phyloP scores from a whole-genome alignment of 2,888 invertebrate genomes.

The Harpalus rubripes region DNA sequence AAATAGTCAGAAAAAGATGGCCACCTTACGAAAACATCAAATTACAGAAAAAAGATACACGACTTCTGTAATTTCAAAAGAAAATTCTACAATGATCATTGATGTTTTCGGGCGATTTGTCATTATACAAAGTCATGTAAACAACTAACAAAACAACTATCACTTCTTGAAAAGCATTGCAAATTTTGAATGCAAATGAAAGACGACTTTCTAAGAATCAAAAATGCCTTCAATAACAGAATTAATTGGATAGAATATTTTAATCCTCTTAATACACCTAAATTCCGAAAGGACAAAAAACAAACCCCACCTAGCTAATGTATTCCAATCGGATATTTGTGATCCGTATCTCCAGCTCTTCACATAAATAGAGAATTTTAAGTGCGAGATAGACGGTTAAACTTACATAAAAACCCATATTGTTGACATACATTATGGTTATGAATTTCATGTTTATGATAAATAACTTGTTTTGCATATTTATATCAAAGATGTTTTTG shows the following conservation, averaged over 20 bases:
- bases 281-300: slow-evolving; percentile 32
- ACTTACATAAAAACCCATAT: slow-evolving; percentile 47
- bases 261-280: slow-evolving; percentile 32
- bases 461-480: slow-evolving; percentile 47
- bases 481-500: slow-evolving; percentile 43
- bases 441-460: slow-evolving; percentile 35
- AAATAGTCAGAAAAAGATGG: no score
- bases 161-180: background rate
- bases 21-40: no score
- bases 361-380: slow-evolving; percentile 50
- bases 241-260: slow-evolving; percentile 45
- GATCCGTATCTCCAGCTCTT: slow-evolving; percentile 21
- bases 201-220: slow-evolving; percentile 12
- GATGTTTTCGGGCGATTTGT: no score
- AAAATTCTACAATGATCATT: no score
- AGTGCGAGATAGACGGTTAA: slow-evolving; percentile 51
- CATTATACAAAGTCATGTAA: background rate
- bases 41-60: no score
- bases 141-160: background rate
- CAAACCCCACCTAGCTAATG: slow-evolving; percentile 23
- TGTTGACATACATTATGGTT: slow-evolving; percentile 52
- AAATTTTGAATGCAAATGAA: background rate
- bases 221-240: slow-evolving; percentile 32
- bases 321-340: slow-evolving; percentile 41
- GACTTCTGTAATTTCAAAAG: no score